Evolutionary conservation across 2,113 vertebrate species (phyloP).

Genomic region (Argyrosomus japonicus): DNA sequence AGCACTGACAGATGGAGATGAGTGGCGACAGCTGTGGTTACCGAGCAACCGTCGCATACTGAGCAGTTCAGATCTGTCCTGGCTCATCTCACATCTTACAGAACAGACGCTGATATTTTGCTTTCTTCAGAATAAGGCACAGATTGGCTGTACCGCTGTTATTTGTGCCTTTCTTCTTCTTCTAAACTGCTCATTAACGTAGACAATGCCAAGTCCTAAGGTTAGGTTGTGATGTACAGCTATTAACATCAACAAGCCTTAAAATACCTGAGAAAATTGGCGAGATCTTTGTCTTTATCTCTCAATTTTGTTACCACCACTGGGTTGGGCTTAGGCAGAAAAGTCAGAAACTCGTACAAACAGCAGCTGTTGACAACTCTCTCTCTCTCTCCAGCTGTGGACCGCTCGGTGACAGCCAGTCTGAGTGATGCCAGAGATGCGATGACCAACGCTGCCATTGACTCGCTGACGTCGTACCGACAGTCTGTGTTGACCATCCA

Average conservation of each 20-base stretch:
- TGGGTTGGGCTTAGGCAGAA: too few species aligned
- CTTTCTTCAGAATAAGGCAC: slow-evolving; percentile 6
- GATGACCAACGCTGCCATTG: slow-evolving; percentile 93
- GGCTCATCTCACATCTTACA: slow-evolving; percentile 18
- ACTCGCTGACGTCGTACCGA: slow-evolving; percentile 90
- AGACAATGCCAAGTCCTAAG: too few species aligned
- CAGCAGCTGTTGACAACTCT: not conserved
- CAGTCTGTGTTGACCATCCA: slow-evolving; percentile 89
- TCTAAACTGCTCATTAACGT: not conserved
- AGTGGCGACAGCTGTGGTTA: slow-evolving; percentile 60
- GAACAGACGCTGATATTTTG: slow-evolving; percentile 8
- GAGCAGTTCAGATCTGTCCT: slow-evolving; percentile 31
- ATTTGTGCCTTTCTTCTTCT: not conserved
- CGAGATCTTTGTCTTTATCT: too few species aligned
- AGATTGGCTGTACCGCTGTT: not conserved
- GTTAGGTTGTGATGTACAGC: not conserved
- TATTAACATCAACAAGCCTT: not conserved
- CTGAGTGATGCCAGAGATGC: slow-evolving; percentile 94
- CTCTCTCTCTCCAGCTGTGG: slow-evolving; percentile 87
- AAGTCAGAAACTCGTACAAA: too few species aligned
- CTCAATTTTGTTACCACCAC: too few species aligned
- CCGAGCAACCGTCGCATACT: slow-evolving; percentile 37
- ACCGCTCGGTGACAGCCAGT: slow-evolving; percentile 91
- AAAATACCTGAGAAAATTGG: not conserved
- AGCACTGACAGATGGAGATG: slow-evolving; percentile 63